phyloP scores from a whole-genome alignment of 2,113 vertebrate genomes.

The Neotragus pygmaeus region DNA sequence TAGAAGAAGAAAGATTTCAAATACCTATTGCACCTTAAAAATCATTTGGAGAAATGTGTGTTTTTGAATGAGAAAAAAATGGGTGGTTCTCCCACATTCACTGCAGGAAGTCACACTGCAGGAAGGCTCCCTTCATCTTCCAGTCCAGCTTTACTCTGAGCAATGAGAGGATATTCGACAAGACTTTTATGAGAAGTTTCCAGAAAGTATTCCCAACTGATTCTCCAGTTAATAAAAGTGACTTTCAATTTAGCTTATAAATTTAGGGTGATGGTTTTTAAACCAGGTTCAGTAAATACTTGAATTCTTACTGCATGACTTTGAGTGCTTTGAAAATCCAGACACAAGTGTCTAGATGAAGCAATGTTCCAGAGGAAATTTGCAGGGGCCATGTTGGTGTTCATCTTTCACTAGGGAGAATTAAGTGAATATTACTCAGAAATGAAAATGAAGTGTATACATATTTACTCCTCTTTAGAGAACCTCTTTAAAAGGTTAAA shows the following conservation, averaged over 20 bases:
- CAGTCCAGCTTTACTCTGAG: neutral
- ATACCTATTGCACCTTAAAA: neutral
- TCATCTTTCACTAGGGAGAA: neutral
- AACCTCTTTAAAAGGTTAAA: neutral
- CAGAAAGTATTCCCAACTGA: neutral
- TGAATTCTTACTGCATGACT: neutral
- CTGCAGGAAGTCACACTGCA: neutral
- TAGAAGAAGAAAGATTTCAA: neutral
- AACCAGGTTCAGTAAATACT: neutral
- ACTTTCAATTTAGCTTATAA: neutral
- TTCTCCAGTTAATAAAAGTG: neutral
- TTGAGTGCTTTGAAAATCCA: neutral
- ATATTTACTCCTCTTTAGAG: neutral
- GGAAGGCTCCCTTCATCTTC: neutral
- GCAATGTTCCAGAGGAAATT: neutral
- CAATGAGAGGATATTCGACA: neutral
- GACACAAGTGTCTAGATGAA: neutral
- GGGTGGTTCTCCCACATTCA: neutral
- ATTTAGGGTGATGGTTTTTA: conserved; percentile 8
- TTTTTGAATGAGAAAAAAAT: neutral
- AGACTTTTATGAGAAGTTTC: neutral
- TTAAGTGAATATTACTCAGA: neutral
- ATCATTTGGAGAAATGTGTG: neutral
- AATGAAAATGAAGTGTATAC: neutral
- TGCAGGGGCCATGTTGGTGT: neutral